These are phyloP conservation scores for Asteroscopus sphinx DNA, from an alignment of 2,888 invertebrate genomes.

Conservation along the genomic window DNA sequence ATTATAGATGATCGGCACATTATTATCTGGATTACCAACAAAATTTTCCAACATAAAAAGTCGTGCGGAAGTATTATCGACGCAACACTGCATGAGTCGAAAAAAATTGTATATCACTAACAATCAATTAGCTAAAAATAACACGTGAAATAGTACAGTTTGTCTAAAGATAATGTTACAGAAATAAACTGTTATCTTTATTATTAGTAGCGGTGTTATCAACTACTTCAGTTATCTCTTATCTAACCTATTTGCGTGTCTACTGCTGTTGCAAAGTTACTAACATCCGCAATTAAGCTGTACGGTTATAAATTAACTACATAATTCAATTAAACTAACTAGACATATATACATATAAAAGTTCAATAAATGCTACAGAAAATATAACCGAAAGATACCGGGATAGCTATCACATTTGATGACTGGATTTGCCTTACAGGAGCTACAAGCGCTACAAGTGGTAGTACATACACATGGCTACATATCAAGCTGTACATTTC, in stretches of 20 bases:
- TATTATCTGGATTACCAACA: too few species aligned
- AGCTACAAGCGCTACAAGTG: too few species aligned
- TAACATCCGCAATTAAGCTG: constrained; percentile 20
- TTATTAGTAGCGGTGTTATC: constrained; percentile 37
- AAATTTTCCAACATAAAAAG: too few species aligned
- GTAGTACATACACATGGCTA: too few species aligned
- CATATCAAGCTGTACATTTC: too few species aligned
- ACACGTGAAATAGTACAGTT: constrained; percentile 18
- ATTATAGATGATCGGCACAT: too few species aligned
- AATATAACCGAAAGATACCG: too few species aligned
- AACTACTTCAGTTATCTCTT: constrained; percentile 16
- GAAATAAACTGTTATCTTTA: constrained; percentile 45
- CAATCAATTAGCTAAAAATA: constrained; percentile 40
- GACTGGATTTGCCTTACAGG: too few species aligned
- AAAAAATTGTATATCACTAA: constrained; percentile 27
- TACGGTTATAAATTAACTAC: constrained; percentile 3
- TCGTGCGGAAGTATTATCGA: too few species aligned
- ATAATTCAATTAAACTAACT: background rate
- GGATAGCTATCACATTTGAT: too few species aligned
- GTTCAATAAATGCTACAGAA: too few species aligned
- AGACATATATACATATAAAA: too few species aligned
- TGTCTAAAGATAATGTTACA: constrained; percentile 29
- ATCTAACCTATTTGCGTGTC: constrained; percentile 22
- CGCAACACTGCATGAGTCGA: background rate
- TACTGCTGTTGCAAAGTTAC: constrained; percentile 4